phyloP scores from a whole-genome alignment of 92 coral and sea anemone genomes.

The Parazoanthus atlanticus region DNA sequence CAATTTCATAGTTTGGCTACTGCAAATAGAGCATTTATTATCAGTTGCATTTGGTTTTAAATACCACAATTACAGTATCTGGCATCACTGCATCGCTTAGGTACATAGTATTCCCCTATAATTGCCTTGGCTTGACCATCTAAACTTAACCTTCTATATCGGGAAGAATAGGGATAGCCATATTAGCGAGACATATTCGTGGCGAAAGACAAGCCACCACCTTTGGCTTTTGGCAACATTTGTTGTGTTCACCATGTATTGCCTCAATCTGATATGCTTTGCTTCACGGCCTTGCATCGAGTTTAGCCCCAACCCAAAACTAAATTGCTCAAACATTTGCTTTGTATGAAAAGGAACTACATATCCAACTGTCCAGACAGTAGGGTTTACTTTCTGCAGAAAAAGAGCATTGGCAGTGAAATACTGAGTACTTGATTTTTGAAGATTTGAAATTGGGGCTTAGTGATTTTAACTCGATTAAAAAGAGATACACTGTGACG shows the following conservation, averaged over 20 bases:
- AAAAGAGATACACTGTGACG: too few relatives aligned
- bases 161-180: too few relatives aligned
- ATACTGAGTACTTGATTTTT: too few relatives aligned
- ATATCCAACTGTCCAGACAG: conserved; percentile 76
- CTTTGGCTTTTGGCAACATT: conserved; percentile 62
- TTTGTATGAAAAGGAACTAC: conserved; percentile 67
- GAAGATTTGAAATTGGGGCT: too few relatives aligned
- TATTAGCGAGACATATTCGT: too few relatives aligned
- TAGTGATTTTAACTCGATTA: too few relatives aligned
- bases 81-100: not conserved
- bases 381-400: conserved; percentile 66
- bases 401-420: too few relatives aligned
- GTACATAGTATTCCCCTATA: too few relatives aligned
- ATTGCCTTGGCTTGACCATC: too few relatives aligned
- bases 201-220: too few relatives aligned
- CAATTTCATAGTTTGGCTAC: conserved; percentile 24
- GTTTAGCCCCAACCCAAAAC: conserved; percentile 72
- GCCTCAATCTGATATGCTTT: conserved; percentile 58
- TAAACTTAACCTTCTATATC: too few relatives aligned
- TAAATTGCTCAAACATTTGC: conserved; percentile 56
- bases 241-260: conserved; percentile 64
- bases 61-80: conserved; percentile 8
- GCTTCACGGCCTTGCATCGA: conserved; percentile 73
- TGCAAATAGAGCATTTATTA: conserved; percentile 41
- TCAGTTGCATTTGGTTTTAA: conserved; percentile 25